Conservation (phyloP, 2,797 vertebrate species). For the Manis javanica region DNA sequence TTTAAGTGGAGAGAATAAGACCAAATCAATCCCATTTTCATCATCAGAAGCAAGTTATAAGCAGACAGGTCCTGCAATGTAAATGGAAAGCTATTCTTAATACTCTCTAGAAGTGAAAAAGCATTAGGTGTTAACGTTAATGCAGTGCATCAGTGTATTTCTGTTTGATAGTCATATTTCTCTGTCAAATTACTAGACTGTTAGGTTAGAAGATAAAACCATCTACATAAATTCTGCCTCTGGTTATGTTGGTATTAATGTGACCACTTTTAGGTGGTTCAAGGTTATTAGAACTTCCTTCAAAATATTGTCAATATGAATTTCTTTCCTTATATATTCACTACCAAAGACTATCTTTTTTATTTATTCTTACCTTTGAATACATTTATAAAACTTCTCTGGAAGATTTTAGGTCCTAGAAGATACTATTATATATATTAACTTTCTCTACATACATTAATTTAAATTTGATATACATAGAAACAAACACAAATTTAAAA, state of each 20-base stretch:
- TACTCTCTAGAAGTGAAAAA: slow-evolving; percentile 40
- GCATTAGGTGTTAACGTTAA: slow-evolving; percentile 60
- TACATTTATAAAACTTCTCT: neutral
- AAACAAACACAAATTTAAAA: slow-evolving; percentile 47
- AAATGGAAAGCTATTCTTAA: slow-evolving; percentile 11
- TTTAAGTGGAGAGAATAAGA: slow-evolving; percentile 10
- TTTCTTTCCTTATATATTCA: neutral
- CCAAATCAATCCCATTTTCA: neutral
- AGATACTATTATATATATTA: neutral
- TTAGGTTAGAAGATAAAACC: slow-evolving; percentile 69
- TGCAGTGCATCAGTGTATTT: slow-evolving; percentile 47
- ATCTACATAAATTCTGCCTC: neutral
- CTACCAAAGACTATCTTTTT: neutral
- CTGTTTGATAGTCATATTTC: slow-evolving; percentile 46
- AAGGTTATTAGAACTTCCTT: slow-evolving; percentile 47
- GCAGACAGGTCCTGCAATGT: neutral
- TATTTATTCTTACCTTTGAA: neutral
- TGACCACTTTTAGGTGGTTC: slow-evolving; percentile 31
- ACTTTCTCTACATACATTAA: slow-evolving; percentile 2
- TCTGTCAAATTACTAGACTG: slow-evolving; percentile 43
- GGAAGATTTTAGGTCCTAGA: neutral
- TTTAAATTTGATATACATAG: neutral
- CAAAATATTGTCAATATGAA: neutral
- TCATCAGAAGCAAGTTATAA: slow-evolving; percentile 42
- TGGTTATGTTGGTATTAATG: neutral